Evolutionary conservation across 1,140 invertebrate genomes (phyloP).

Genomic region (Euura saliciscinereae): DNA sequence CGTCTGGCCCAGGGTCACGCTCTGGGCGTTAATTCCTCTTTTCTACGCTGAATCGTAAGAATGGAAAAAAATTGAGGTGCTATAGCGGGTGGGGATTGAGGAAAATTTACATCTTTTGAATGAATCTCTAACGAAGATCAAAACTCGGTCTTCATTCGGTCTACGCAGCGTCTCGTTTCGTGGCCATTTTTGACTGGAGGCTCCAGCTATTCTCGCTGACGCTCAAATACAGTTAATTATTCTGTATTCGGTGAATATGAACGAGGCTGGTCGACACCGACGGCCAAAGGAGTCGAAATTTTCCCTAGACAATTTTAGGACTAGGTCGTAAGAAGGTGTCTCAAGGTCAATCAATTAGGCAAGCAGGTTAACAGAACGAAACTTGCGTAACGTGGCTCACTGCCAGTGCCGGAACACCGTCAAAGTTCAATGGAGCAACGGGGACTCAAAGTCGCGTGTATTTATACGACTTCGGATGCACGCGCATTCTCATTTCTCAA

Average conservation of each 20-base stretch:
- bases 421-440: conserved; percentile 60
- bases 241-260: neutral
- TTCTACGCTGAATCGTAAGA: too few relatives aligned
- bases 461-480: conserved; percentile 33
- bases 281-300: neutral
- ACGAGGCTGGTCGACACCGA: neutral
- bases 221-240: too few relatives aligned
- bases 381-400: conserved; percentile 52
- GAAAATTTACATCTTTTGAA: too few relatives aligned
- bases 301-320: neutral
- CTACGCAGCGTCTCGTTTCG: neutral
- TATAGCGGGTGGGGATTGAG: too few relatives aligned
- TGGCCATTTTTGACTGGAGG: neutral
- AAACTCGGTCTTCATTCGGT: too few relatives aligned
- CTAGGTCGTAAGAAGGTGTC: conserved; percentile 31
- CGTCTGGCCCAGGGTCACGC: conserved; percentile 13
- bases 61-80: too few relatives aligned
- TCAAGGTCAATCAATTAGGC: conserved; percentile 50
- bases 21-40: too few relatives aligned
- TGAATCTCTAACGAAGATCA: too few relatives aligned
- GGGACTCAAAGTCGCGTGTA: conserved; percentile 35
- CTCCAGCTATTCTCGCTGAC: too few relatives aligned
- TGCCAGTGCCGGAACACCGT: conserved; percentile 40
- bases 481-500: neutral
- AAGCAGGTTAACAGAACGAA: conserved; percentile 52